phyloP scores from a whole-genome alignment of 2,888 invertebrate genomes.

The Andrena dorsata region DNA sequence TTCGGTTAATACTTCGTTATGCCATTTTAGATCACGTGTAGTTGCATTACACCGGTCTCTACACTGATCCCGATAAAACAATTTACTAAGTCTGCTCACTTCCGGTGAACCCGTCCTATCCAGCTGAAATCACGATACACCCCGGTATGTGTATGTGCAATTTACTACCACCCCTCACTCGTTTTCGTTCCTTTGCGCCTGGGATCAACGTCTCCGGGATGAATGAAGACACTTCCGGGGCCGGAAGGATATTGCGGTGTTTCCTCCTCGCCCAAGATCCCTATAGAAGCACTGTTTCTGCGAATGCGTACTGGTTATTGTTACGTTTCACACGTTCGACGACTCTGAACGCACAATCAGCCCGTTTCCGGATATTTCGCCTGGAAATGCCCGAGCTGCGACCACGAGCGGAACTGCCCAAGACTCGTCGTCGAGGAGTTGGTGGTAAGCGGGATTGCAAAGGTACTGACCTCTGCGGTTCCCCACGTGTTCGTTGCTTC shows the following conservation, averaged over 20 bases:
- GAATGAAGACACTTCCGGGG: slow-evolving; percentile 9
- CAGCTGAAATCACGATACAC: slow-evolving; percentile 41
- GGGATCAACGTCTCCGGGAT: background rate
- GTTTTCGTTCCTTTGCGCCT: background rate
- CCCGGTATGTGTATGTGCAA: slow-evolving; percentile 40
- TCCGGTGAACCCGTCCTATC: slow-evolving; percentile 40
- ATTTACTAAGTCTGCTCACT: slow-evolving; percentile 47
- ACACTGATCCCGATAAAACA: background rate
- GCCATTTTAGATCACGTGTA: background rate
- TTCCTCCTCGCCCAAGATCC: slow-evolving; percentile 51
- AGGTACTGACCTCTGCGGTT: slow-evolving; percentile 31
- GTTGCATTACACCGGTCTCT: too few relatives aligned
- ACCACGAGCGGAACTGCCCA: background rate
- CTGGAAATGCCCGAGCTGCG: background rate
- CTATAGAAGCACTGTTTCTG: slow-evolving; percentile 14
- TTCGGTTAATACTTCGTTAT: slow-evolving; percentile 4
- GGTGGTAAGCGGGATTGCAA: slow-evolving; percentile 37
- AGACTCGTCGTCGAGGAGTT: slow-evolving; percentile 20
- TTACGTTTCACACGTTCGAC: slow-evolving; percentile 12
- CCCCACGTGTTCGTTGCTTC: slow-evolving; percentile 11
- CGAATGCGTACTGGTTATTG: slow-evolving; percentile 62
- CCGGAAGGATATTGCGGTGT: slow-evolving; percentile 79
- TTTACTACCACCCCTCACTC: slow-evolving; percentile 5
- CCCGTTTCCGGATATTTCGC: slow-evolving; percentile 13
- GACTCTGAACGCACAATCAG: slow-evolving; percentile 9